Evolutionary conservation across 1,140 invertebrate genomes (phyloP).

Genomic region (Drosophila fuyamai): DNA sequence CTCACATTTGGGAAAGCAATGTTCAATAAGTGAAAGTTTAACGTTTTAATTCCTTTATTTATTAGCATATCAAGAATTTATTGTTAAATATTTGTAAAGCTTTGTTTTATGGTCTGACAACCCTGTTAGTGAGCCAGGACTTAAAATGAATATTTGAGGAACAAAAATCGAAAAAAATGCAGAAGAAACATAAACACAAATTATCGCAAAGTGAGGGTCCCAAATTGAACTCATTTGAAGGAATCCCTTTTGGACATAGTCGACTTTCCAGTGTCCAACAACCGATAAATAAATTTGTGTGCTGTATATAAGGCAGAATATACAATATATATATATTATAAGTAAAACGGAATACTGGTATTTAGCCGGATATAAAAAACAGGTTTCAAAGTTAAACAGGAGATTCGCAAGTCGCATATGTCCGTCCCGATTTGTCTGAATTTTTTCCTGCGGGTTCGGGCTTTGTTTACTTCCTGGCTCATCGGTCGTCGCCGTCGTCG

Average conservation of each 20-base stretch:
- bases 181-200: slow-evolving; percentile 57
- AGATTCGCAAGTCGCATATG: slow-evolving; percentile 8
- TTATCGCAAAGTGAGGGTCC: slow-evolving; percentile 57
- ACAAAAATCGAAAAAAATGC: slow-evolving; percentile 29
- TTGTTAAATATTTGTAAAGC: not conserved
- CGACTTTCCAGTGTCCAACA: not conserved
- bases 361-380: no score
- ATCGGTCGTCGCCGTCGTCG: slow-evolving; percentile 49
- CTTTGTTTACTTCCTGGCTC: slow-evolving; percentile 79
- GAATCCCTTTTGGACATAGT: slow-evolving; percentile 24
- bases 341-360: no score
- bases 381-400: not conserved
- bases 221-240: slow-evolving; percentile 55
- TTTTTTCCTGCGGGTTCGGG: slow-evolving; percentile 34
- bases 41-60: not conserved
- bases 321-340: not conserved
- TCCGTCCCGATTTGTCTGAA: not conserved
- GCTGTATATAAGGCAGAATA: not conserved
- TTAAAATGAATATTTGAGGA: slow-evolving; percentile 57
- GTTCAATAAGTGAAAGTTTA: not conserved
- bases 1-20: not conserved
- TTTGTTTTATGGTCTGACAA: slow-evolving; percentile 18
- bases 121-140: slow-evolving; percentile 27
- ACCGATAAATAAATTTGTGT: no score
- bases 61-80: not conserved